A percentile compares a stretch with the other conserved stretches of the same genome.
Evolutionary conservation across 2,888 invertebrate genomes (phyloP).

Genomic region (Schrankia costaestrigalis): DNA sequence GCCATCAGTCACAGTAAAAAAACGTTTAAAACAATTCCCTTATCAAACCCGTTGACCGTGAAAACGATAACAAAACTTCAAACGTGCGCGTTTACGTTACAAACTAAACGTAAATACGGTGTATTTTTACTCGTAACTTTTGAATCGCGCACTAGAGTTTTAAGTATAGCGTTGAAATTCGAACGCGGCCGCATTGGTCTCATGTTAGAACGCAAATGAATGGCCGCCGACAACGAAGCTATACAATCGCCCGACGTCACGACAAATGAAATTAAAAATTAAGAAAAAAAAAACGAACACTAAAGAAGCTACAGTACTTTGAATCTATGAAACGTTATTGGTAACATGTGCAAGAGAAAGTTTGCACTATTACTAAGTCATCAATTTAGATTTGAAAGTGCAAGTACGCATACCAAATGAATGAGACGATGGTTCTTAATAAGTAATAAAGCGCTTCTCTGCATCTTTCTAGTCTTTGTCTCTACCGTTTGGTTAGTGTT

Average conservation of each 20-base stretch:
- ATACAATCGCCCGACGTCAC: slow-evolving; percentile 61
- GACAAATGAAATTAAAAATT: slow-evolving; percentile 66
- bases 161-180: slow-evolving; percentile 30
- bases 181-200: slow-evolving; percentile 53
- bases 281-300: slow-evolving; percentile 34
- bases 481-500: no score
- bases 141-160: slow-evolving; percentile 40
- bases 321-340: slow-evolving; percentile 55
- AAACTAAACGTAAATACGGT: slow-evolving; percentile 24
- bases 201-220: slow-evolving; percentile 70
- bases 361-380: slow-evolving; percentile 49
- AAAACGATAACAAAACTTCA: slow-evolving; percentile 36
- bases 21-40: slow-evolving; percentile 41
- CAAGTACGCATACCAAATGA: slow-evolving; percentile 47
- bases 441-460: no score
- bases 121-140: slow-evolving; percentile 36
- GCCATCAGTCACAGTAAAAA: slow-evolving; percentile 39
- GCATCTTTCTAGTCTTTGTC: no score
- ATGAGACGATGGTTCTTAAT: no score
- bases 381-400: slow-evolving; percentile 62
- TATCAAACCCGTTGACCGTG: slow-evolving; percentile 35
- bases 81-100: slow-evolving; percentile 43
- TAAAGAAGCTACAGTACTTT: slow-evolving; percentile 56
- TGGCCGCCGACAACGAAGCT: slow-evolving; percentile 54
- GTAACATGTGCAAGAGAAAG: slow-evolving; percentile 60